Conservation (phyloP, 2,113 vertebrate genomes). For the Myanophis thanlyinensis region DNA sequence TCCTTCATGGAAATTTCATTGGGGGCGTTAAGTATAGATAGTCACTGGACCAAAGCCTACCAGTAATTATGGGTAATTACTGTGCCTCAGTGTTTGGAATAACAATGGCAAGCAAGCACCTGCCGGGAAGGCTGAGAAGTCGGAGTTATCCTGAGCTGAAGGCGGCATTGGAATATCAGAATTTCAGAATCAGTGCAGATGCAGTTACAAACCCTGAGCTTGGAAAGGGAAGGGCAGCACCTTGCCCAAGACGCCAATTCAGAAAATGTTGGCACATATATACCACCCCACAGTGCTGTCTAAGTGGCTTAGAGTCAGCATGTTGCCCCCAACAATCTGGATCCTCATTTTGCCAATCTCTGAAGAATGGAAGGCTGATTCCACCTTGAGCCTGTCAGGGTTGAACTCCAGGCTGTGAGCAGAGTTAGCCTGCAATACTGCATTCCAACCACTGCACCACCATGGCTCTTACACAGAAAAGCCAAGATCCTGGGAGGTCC, state of each 20-base stretch:
- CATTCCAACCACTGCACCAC: neutral
- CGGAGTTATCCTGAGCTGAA: slow-evolving; percentile 35
- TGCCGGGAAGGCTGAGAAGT: slow-evolving; percentile 40
- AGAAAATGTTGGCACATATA: neutral
- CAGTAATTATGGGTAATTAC: slow-evolving; percentile 67
- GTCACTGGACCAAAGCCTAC: slow-evolving; percentile 64
- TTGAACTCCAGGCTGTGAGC: neutral
- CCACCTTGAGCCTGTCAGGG: neutral
- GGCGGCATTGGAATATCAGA: neutral
- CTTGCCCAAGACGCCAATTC: neutral
- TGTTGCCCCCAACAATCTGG: neutral
- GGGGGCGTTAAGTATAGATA: slow-evolving; percentile 51
- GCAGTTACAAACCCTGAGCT: neutral
- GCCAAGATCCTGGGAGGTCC: neutral
- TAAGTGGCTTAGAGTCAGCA: neutral
- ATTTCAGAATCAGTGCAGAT: neutral
- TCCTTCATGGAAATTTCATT: slow-evolving; percentile 56
- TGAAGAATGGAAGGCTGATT: neutral
- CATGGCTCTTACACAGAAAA: neutral
- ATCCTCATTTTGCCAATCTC: neutral
- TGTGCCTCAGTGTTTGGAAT: slow-evolving; percentile 54
- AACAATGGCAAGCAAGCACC: slow-evolving; percentile 53
- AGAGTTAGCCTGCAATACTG: neutral
- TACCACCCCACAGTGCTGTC: neutral
- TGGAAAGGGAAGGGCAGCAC: neutral